Conservation (phyloP, 2,113 vertebrate genomes). For the Pimephales promelas region DNA sequence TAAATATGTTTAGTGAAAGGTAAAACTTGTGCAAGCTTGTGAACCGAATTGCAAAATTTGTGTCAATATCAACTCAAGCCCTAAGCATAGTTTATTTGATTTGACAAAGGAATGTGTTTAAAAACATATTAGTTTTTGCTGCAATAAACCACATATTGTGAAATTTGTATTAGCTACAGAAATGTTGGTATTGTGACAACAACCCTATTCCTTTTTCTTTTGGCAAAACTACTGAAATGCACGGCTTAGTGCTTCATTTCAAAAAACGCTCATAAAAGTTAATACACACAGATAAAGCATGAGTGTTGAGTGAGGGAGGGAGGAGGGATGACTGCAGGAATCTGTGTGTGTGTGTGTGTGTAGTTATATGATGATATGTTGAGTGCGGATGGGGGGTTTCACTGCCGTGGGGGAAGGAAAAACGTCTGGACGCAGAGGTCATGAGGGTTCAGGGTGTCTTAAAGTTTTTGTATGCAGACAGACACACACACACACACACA, state of each 20-base stretch:
- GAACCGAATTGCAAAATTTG: no score
- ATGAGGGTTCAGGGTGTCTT: conserved; percentile 44
- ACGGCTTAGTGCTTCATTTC: not conserved
- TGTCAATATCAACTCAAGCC: no score
- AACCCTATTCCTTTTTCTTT: not conserved
- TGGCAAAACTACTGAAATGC: not conserved
- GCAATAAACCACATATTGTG: not conserved
- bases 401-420: conserved; percentile 38
- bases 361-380: conserved; percentile 54
- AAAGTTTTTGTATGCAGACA: not conserved
- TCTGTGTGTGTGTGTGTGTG: not conserved
- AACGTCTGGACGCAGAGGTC: conserved; percentile 48
- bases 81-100: no score
- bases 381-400: conserved; percentile 47
- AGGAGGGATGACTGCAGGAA: conserved; percentile 2
- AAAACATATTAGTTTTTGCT: not conserved
- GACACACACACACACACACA: not conserved
- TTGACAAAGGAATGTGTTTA: not conserved
- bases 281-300: conserved; percentile 4
- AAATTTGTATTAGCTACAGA: not conserved
- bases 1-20: no score
- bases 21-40: no score
- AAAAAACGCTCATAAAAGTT: not conserved
- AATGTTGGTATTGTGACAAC: not conserved
- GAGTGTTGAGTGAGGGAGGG: conserved; percentile 26